Evolutionary conservation across 2,113 vertebrate species (phyloP), one percentile per base, ranked within the genome.

Genomic region (Desmodus rotundus): DNA sequence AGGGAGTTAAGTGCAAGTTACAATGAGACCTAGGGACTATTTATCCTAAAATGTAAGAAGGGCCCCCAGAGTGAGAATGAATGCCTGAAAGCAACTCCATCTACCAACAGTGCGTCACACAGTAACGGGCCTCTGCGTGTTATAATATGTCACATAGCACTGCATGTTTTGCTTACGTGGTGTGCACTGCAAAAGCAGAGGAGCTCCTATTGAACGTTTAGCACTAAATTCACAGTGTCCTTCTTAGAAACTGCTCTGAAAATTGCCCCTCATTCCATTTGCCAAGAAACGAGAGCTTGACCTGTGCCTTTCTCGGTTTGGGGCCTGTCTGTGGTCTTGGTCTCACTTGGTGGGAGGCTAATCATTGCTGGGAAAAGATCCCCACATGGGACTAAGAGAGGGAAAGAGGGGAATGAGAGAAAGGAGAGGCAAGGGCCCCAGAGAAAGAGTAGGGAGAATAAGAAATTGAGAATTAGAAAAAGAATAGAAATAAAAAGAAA

Each of bases 21-120:
- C 76, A 81, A 24, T 8, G 14, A 89, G 50, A 84, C 89, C 92
- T 47, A 15, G 26, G 87, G 63, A 73, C 31, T 78, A 0, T 83
- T 94, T 90, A 84, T 95, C 36, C 88, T 50, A 86, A 93, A 94
- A 70, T 82, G 41, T 36, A 65, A 86, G 67, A 92, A 33, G n/a
- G 63, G 65, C 72, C 91, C 90, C 76, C 67, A 31, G 78, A 92
- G 83, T 88, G 67, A 96, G 83, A 92, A 89, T 63, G 26, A 45
- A 68, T 74, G 67, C 72, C 38, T 36, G 58, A 67, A 84, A 88
- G 17, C 47, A 2, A 16, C 52, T 26, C 80, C 2, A 10, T 43
- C 72, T 47, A 54, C 92, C 90, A 41, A 33, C 28, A 36, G 38
- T 45, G 17, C 28, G 31, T 63, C 80, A 20, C 17, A 9, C 41